phyloP scores from a whole-genome alignment of 2,797 vertebrate species.

The Gymnothorax reevesii region DNA sequence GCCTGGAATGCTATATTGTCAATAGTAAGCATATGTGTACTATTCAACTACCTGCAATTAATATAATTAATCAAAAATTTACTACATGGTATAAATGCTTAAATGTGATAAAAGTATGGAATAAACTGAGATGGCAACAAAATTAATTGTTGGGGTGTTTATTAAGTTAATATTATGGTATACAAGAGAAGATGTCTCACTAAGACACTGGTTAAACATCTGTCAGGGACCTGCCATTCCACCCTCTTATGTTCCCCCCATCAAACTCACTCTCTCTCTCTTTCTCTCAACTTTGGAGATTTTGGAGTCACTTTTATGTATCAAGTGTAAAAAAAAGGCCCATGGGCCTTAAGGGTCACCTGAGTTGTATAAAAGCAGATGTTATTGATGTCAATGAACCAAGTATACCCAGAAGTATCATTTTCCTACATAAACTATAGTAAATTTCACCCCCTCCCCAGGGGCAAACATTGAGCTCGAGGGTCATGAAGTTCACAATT shows the following conservation, averaged over 20 bases:
- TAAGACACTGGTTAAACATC: slow-evolving; percentile 45
- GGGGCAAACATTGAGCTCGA: too few relatives aligned
- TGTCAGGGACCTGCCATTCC: slow-evolving; percentile 51
- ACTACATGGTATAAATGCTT: background rate
- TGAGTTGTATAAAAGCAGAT: too few relatives aligned
- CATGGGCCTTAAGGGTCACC: too few relatives aligned
- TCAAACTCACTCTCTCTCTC: slow-evolving; percentile 38
- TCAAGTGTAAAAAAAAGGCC: too few relatives aligned
- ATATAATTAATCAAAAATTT: background rate
- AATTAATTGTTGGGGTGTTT: background rate
- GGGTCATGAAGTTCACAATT: too few relatives aligned
- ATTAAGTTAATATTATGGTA: slow-evolving; percentile 4
- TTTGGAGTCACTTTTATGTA: too few relatives aligned
- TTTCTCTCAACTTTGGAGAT: slow-evolving; percentile 33
- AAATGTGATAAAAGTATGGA: slow-evolving; percentile 9
- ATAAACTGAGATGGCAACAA: background rate
- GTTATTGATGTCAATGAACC: too few relatives aligned
- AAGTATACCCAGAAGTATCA: too few relatives aligned
- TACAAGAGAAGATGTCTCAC: slow-evolving; percentile 13
- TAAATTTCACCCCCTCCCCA: too few relatives aligned
- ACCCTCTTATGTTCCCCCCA: too few relatives aligned
- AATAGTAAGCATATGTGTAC: background rate
- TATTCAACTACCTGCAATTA: background rate
- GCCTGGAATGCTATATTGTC: too few relatives aligned
- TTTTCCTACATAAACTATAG: too few relatives aligned